A percentile compares a stretch with the other conserved stretches of the same genome.
These are phyloP conservation scores for Acrobasis consociella DNA, from an alignment of 2,888 invertebrate genomes.

Conservation along the genomic window DNA sequence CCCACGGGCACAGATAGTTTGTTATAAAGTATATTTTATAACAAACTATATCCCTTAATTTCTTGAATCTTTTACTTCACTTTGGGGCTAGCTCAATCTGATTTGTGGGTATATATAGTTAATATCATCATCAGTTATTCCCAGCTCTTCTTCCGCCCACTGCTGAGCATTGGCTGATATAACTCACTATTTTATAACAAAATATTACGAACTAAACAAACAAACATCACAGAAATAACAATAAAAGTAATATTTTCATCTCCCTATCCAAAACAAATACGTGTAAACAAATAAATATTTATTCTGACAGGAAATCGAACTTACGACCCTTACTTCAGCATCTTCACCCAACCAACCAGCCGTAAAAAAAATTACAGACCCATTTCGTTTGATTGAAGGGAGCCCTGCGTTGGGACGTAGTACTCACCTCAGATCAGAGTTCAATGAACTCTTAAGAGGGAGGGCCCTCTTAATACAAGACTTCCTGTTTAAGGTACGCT, in stretches of 20 bases:
- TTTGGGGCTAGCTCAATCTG: too few relatives aligned
- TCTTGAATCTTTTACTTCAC: too few relatives aligned
- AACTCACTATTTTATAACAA: too few relatives aligned
- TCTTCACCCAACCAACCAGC: slow-evolving; percentile 16
- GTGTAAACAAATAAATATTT: slow-evolving; percentile 13
- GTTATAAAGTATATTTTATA: too few relatives aligned
- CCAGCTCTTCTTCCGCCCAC: too few relatives aligned
- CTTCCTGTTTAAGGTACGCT: slow-evolving; percentile 4
- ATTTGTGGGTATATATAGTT: too few relatives aligned
- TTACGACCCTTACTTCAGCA: slow-evolving; percentile 1
- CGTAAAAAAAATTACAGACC: slow-evolving; percentile 19
- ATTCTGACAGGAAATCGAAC: slow-evolving; percentile 6
- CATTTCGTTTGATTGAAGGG: slow-evolving; percentile 12
- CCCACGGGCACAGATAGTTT: too few relatives aligned
- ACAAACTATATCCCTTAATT: too few relatives aligned
- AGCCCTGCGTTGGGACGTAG: background rate
- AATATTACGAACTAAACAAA: background rate
- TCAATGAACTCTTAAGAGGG: slow-evolving; percentile 2
- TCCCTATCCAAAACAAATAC: slow-evolving; percentile 3
- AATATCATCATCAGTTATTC: too few relatives aligned
- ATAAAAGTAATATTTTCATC: background rate
- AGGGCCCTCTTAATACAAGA: slow-evolving; percentile 3
- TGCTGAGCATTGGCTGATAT: too few relatives aligned
- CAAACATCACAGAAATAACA: background rate
- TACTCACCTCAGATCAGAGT: slow-evolving; percentile 12